Evolutionary conservation across 2,797 vertebrate species (phyloP).

Genomic region (Centroberyx gerrardi): DNA sequence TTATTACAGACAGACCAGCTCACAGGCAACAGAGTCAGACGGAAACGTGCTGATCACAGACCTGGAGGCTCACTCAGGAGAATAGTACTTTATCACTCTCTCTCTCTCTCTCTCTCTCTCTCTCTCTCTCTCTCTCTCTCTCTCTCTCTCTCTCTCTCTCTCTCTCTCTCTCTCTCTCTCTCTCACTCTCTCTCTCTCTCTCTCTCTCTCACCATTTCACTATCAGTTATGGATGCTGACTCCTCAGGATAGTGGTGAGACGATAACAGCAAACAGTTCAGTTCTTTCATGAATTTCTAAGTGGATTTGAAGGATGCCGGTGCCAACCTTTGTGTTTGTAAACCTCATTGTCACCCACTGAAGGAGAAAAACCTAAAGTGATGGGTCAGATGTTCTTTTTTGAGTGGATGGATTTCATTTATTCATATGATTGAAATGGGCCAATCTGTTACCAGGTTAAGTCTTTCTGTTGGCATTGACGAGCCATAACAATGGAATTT

Average conservation of each 20-base stretch:
- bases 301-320: constrained; percentile 33
- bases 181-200: constrained; percentile 13
- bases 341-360: neutral
- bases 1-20: constrained; percentile 87
- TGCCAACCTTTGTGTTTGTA: neutral
- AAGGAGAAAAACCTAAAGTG: neutral
- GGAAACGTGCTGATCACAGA: constrained; percentile 93
- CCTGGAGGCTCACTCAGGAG: constrained; percentile 85
- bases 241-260: constrained; percentile 65
- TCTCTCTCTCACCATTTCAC: constrained; percentile 34
- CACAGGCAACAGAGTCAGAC: constrained; percentile 85
- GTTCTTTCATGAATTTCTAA: neutral
- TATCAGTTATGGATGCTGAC: constrained; percentile 52
- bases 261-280: constrained; percentile 10
- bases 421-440: constrained; percentile 15
- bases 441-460: constrained; percentile 3
- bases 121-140: neutral
- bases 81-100: constrained; percentile 65
- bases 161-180: neutral
- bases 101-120: neutral
- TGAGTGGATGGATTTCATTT: constrained; percentile 1
- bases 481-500: constrained; percentile 15
- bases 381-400: neutral
- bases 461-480: constrained; percentile 17
- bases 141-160: constrained; percentile 15